Base-by-base conservation (phyloP, 2,888 invertebrate species). In the Xylocampa areola region DNA sequence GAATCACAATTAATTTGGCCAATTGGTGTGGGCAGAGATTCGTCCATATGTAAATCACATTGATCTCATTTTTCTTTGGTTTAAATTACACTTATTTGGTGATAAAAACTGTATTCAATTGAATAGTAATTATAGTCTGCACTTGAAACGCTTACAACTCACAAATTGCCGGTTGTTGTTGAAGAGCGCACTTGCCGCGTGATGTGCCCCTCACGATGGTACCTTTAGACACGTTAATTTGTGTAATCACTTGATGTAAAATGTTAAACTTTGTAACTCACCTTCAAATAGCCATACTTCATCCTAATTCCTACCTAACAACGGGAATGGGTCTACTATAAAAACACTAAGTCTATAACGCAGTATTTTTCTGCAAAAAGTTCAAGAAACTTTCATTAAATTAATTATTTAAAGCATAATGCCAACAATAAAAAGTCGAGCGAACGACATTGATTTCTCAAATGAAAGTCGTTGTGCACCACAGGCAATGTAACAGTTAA, bases 191-290 rank as follows among this genome's bases (percentile, higher is more conserved):
- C 66, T 57, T 39, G 52, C 64, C 74, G 71, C 82, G 80, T 83
- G 83, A 84, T 80, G 73, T 76, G 74, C 75, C 67, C 65, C 77
- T 84, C 86, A 82, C 84, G 86, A 83, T 63, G 78, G 74, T 77
- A 73, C 73, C 71, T 83, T 80, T 69, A 80, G 87, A 87, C 87
- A 86, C 82, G 66, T 84, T 89, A 86, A 88, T 90, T 84, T 81
- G 77, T 86, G 78, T 84, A 84, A 87, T 87, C 58, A 67, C 40
- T 84, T 43, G 47, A 52, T 80, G 73, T 68, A 76, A 77, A 77
- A 81, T 68, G 70, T 77, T 73, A 41, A 73, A 60, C 55, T 62
- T 75, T 63, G 53, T 48, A 66, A 29, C 48, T 50, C 49, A 37
- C 44, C 58, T 59, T 14, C 54, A 60, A 65, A 61, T 57, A 23